phyloP scores from a whole-genome alignment of 2,113 vertebrate species.

The Gallinago media region DNA sequence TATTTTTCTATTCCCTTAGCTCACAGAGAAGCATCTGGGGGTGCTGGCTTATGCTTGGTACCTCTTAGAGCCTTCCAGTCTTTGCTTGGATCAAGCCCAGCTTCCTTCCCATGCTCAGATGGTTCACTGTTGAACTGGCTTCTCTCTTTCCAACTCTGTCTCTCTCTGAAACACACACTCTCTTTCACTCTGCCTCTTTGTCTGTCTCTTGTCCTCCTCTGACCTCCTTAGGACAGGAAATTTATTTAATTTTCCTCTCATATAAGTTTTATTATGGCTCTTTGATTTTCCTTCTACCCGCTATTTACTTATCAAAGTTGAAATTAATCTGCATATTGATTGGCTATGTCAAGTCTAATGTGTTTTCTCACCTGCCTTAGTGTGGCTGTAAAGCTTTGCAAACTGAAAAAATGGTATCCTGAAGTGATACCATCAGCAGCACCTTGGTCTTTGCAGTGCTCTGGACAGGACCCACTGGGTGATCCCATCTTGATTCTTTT shows the following conservation, averaged over 20 bases:
- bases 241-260: constrained; percentile 16
- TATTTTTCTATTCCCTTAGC: not conserved
- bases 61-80: not conserved
- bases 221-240: not conserved
- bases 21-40: not conserved
- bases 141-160: not conserved
- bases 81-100: not conserved
- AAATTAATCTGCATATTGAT: not conserved
- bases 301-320: not conserved
- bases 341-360: not conserved
- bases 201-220: constrained; percentile 7
- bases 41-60: not conserved
- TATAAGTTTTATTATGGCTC: not conserved
- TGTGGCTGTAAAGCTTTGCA: not conserved
- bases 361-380: not conserved
- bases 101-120: not conserved
- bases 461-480: not conserved
- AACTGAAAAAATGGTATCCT: not conserved
- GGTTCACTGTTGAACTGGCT: not conserved
- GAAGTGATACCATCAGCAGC: not conserved
- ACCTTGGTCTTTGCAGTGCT: not conserved
- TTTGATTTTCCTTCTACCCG: not conserved
- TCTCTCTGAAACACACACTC: not conserved
- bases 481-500: not conserved
- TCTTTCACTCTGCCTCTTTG: not conserved